phyloP scores from a whole-genome alignment of 2,113 vertebrate genomes.

The Hippocampus mohnikei region DNA sequence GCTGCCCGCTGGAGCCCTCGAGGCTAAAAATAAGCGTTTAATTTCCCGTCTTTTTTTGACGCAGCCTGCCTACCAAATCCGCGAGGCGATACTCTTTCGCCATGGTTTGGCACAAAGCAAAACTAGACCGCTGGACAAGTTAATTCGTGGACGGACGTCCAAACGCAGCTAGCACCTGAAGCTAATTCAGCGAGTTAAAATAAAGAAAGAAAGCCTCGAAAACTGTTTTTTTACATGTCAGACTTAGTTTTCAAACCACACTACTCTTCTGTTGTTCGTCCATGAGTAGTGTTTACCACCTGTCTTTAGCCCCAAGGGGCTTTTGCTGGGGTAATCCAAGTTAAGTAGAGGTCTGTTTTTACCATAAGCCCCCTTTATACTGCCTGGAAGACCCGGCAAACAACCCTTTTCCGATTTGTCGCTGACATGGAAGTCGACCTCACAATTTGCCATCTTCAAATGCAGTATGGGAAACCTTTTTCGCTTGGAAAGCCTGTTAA shows the following conservation, averaged over 20 bases:
- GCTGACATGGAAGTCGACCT: neutral
- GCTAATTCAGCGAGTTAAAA: conserved; percentile 46
- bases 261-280: neutral
- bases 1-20: conserved; percentile 20
- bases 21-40: conserved; percentile 13
- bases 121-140: conserved; percentile 21
- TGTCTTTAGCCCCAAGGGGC: neutral
- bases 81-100: neutral
- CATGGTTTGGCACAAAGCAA: neutral
- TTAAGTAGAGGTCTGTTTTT: neutral
- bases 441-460: neutral
- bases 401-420: neutral
- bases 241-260: neutral
- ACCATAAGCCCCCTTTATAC: neutral
- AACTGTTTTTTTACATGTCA: neutral
- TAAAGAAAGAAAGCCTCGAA: neutral
- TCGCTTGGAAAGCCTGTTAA: too few relatives aligned
- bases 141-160: conserved; percentile 26
- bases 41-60: neutral
- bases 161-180: conserved; percentile 35
- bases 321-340: conserved; percentile 1
- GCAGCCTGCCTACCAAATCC: neutral
- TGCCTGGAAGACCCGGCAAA: neutral
- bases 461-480: neutral
- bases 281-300: neutral